These are phyloP conservation scores for Tetranychus urticae DNA, from an alignment of 1,140 invertebrate species.

Conservation along the genomic window DNA sequence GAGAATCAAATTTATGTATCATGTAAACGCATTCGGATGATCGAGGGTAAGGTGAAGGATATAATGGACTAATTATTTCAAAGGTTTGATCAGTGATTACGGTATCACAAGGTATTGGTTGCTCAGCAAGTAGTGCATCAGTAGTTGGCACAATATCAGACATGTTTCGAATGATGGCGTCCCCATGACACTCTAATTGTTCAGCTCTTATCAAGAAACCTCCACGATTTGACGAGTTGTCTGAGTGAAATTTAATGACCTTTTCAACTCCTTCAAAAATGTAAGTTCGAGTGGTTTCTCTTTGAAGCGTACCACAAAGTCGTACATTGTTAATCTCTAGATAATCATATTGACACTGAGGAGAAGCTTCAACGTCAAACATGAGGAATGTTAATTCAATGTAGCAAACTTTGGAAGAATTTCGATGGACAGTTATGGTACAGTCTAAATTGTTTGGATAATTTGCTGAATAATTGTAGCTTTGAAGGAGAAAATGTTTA, in stretches of 20 bases:
- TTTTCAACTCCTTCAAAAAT: conserved; percentile 13
- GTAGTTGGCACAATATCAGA: neutral
- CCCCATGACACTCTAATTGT: conserved; percentile 14
- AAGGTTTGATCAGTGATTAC: conserved; percentile 11
- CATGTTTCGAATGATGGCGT: conserved; percentile 5
- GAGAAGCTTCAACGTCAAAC: conserved; percentile 14
- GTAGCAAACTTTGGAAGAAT: conserved; percentile 11
- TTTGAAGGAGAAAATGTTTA: neutral
- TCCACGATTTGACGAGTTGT: conserved; percentile 8
- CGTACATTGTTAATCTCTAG: conserved; percentile 12
- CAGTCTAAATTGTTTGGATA: conserved; percentile 8
- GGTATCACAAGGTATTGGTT: conserved; percentile 8
- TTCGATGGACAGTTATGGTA: conserved; percentile 7
- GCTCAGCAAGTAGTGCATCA: neutral
- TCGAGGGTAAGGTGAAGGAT: conserved; percentile 11
- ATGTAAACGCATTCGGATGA: conserved; percentile 9
- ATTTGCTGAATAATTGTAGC: neutral
- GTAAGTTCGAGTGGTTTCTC: conserved; percentile 12
- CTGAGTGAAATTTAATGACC: conserved; percentile 14
- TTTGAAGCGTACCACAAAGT: conserved; percentile 12
- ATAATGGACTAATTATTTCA: conserved; percentile 12
- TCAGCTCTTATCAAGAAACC: conserved; percentile 14
- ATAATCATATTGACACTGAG: conserved; percentile 15
- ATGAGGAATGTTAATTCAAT: conserved; percentile 13
- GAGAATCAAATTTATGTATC: neutral